Evolutionary conservation across 2,113 vertebrate species (phyloP).

Genomic region (Dicerorhinus sumatrensis): DNA sequence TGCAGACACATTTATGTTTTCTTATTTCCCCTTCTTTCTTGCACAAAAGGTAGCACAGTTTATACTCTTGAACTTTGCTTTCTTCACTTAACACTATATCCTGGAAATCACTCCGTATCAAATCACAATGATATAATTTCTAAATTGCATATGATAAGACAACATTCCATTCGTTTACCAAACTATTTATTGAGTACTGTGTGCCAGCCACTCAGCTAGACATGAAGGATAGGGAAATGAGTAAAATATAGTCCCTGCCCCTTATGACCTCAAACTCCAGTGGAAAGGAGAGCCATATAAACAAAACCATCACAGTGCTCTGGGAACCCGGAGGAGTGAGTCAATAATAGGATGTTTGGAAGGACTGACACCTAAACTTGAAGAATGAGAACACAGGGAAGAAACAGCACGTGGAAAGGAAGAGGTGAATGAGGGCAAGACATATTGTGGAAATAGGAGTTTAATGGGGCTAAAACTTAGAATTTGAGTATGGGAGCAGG

Average conservation of each 20-base stretch:
- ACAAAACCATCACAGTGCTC: not conserved
- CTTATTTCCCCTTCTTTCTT: not conserved
- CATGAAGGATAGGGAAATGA: not conserved
- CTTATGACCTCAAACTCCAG: not conserved
- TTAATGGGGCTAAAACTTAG: not conserved
- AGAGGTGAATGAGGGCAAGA: not conserved
- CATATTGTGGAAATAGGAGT: not conserved
- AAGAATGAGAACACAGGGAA: not conserved
- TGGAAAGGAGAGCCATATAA: not conserved
- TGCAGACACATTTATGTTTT: not conserved
- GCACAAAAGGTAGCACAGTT: not conserved
- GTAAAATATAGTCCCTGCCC: not conserved
- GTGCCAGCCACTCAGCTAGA: not conserved
- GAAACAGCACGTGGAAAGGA: not conserved
- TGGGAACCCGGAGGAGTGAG: not conserved
- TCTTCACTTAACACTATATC: not conserved
- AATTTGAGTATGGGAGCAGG: not conserved
- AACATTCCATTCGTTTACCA: not conserved
- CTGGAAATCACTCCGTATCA: conserved; percentile 17
- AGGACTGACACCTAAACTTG: not conserved
- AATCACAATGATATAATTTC: conserved; percentile 1
- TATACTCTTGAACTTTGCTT: not conserved
- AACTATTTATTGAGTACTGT: not conserved
- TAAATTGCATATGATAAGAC: not conserved
- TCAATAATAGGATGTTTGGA: not conserved